A percentile compares a stretch with the other conserved stretches of the same genome.
Conservation (phyloP, 2,113 vertebrate species). For the Epinephelus moara region DNA sequence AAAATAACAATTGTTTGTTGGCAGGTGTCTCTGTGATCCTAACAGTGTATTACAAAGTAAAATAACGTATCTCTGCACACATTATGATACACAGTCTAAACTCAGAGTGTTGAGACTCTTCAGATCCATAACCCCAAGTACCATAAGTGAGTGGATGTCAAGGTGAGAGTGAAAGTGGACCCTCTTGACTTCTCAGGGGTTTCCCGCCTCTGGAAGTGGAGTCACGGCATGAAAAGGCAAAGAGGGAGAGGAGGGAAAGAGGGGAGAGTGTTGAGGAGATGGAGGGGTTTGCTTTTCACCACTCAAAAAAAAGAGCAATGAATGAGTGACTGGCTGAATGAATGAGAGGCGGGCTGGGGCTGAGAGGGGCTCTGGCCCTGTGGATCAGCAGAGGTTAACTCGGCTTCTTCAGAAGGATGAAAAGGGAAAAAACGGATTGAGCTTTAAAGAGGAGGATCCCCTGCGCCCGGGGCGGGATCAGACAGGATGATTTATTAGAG, state of each 20-base stretch:
- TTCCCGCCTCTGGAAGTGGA: slow-evolving; percentile 67
- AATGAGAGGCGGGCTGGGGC: slow-evolving; percentile 74
- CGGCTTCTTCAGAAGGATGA: slow-evolving; percentile 82
- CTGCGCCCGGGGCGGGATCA: slow-evolving; percentile 81
- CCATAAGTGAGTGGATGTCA: slow-evolving; percentile 27
- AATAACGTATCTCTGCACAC: not conserved
- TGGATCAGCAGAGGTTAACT: slow-evolving; percentile 85
- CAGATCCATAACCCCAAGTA: not conserved
- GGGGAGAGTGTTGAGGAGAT: slow-evolving; percentile 31
- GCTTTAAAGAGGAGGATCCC: slow-evolving; percentile 86
- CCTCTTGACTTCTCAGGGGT: slow-evolving; percentile 76
- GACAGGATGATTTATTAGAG: slow-evolving; percentile 85
- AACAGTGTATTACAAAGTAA: not conserved
- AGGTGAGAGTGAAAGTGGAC: slow-evolving; percentile 72
- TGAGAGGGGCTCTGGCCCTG: slow-evolving; percentile 74
- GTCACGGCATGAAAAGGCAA: slow-evolving; percentile 70
- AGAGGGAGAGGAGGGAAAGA: slow-evolving; percentile 33
- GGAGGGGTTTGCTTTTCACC: slow-evolving; percentile 73
- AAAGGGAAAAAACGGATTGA: slow-evolving; percentile 82
- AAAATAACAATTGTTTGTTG: not conserved
- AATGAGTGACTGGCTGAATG: slow-evolving; percentile 81
- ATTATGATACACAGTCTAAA: not conserved
- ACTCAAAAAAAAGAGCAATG: slow-evolving; percentile 83
- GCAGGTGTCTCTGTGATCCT: not conserved
- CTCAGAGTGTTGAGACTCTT: not conserved